These are phyloP conservation scores for Aurelia coerulea DNA, from an alignment of 30 jellyfish, hydroid and myxozoan genomes.

Conservation along the genomic window DNA sequence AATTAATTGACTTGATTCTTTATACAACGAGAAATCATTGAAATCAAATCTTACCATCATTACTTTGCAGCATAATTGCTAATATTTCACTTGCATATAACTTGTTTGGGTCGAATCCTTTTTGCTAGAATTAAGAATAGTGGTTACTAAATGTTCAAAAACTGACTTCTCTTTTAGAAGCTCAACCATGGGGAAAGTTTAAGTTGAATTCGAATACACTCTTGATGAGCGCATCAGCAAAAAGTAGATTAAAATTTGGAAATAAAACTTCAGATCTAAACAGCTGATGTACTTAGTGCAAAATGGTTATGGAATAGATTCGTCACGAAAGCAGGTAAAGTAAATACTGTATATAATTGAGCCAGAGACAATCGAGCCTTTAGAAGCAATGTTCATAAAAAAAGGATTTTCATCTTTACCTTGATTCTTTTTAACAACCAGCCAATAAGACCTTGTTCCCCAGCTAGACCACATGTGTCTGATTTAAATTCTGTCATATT, in stretches of 20 bases:
- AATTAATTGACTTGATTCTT: no score
- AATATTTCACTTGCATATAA: conserved; percentile 93
- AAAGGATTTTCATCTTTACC: conserved; percentile 8
- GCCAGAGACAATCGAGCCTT: not conserved
- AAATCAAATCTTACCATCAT: conserved; percentile 69
- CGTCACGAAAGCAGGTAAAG: no score
- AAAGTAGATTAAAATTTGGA: no score
- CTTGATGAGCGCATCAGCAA: no score
- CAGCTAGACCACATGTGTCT: conserved; percentile 82
- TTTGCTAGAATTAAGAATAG: conserved; percentile 40
- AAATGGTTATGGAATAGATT: no score
- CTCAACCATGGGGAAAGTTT: no score
- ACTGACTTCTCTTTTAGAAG: no score
- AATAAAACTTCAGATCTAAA: no score
- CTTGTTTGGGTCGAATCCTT: conserved; percentile 85
- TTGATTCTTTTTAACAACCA: conserved; percentile 88
- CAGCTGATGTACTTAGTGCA: no score
- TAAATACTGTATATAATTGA: no score
- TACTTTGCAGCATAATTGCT: conserved; percentile 90
- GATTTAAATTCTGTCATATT: conserved; percentile 88
- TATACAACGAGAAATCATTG: not conserved
- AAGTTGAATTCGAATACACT: no score
- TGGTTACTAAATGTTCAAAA: not conserved
- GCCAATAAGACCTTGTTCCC: conserved; percentile 91
- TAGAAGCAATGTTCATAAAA: not conserved